phyloP scores from a whole-genome alignment of 2,888 invertebrate species.

The Epirrhoe alternata region DNA sequence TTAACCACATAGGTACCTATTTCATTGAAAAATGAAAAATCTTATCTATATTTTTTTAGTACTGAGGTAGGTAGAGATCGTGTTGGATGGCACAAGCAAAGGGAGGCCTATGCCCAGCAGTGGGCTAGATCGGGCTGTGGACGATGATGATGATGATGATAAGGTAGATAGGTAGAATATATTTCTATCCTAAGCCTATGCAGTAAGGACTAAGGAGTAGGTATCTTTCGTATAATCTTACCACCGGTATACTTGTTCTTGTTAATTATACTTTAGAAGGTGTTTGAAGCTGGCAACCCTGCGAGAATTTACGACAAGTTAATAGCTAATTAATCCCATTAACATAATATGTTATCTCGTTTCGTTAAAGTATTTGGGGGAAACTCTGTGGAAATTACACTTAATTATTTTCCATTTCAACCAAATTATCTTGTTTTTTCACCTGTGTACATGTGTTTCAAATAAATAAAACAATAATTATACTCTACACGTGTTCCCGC shows the following conservation, averaged over 20 bases:
- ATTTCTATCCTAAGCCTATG: too few relatives aligned
- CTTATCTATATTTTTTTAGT: too few relatives aligned
- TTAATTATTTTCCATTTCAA: neutral
- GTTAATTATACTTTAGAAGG: too few relatives aligned
- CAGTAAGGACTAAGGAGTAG: too few relatives aligned
- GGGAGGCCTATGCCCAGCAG: too few relatives aligned
- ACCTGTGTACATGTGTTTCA: slow-evolving; percentile 10
- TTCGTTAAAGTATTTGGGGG: slow-evolving; percentile 23
- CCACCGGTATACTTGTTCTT: neutral
- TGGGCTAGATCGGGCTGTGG: too few relatives aligned
- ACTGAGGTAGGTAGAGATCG: too few relatives aligned
- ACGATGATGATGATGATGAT: too few relatives aligned
- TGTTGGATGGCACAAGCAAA: too few relatives aligned
- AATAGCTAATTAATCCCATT: slow-evolving; percentile 63
- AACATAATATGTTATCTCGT: slow-evolving; percentile 47
- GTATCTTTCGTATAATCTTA: neutral
- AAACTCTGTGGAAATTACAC: neutral
- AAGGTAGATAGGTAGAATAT: too few relatives aligned
- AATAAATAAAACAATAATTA: slow-evolving; percentile 18
- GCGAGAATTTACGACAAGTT: slow-evolving; percentile 59
- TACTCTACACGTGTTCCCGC: slow-evolving; percentile 20
- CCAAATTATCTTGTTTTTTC: neutral
- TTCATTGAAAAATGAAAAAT: too few relatives aligned
- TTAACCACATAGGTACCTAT: too few relatives aligned
- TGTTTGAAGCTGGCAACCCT: slow-evolving; percentile 33